Evolutionary conservation across 2,888 invertebrate genomes (phyloP), one percentile per base, ranked within the genome.

Genomic region (Agrotis segetum): DNA sequence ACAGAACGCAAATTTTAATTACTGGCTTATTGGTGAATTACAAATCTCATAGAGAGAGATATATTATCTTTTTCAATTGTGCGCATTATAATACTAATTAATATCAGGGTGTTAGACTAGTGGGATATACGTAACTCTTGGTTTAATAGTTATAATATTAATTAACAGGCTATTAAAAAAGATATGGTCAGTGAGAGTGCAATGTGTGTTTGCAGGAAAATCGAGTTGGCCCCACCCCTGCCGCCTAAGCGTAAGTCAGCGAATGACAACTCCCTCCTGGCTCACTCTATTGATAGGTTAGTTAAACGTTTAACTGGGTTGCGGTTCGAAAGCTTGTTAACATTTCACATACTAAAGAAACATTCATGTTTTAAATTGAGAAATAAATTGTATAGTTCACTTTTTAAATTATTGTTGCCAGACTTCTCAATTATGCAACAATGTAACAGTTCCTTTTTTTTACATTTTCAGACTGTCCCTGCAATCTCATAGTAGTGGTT

Each of bases 401-500:
- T 74, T 72, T 40, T 40, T 40, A 34, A 9, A 34, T 34, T 34
- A 34, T 34, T 34, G 40, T 9, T 11, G 9, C 1, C 40, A 40
- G 40, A 1, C 0, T 40, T 40, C 11, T 40, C 1, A 11, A 40
- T 40, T 40, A 2, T 44, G 17, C 21, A 47, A 17, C 7, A 19
- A 40, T 58, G 6, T 52, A 29, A 49, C 11, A n/a, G 21, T 49
- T 0, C 1, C 59, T 3, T 5, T 67, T 65, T 46, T 62, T 55
- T 71, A 62, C 65, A 67, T 76, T 92, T 92, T 3, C 91, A 97
- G 97, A 87, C 96, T 98, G 84, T 98, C 98, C 0, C 96, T 98
- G 77, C 97, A 98, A 85, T 98, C 98, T 55, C 97, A 98, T 82
- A 98, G 98, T 85, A 98, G 97, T 68, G 98, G 98, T 66, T 99